Evolutionary conservation across 2,888 invertebrate genomes (phyloP).

Genomic region (Colostygia pectinataria): DNA sequence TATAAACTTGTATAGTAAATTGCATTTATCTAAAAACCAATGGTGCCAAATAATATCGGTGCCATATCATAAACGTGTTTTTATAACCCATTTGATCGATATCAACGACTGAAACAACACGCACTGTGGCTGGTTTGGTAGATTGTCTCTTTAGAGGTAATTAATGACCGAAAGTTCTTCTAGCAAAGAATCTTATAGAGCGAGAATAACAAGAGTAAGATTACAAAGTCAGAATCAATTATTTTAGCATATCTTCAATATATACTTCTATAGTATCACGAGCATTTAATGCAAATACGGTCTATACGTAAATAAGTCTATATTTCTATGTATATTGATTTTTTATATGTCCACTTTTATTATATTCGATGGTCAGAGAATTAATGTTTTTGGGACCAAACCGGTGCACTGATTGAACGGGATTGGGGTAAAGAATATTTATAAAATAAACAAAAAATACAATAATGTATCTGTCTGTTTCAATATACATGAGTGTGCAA

Average conservation of each 20-base stretch:
- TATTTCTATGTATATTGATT: slow-evolving; percentile 43
- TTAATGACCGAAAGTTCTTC: neutral
- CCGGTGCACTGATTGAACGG: slow-evolving; percentile 70
- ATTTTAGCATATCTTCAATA: slow-evolving; percentile 71
- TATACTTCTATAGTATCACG: slow-evolving; percentile 57
- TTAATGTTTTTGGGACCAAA: slow-evolving; percentile 68
- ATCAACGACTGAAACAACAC: no score
- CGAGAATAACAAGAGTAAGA: slow-evolving; percentile 38
- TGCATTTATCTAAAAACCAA: slow-evolving; percentile 20
- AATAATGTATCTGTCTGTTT: slow-evolving; percentile 57
- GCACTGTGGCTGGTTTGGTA: slow-evolving; percentile 40
- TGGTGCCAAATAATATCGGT: slow-evolving; percentile 34
- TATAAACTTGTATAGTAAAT: slow-evolving; percentile 3
- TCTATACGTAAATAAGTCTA: slow-evolving; percentile 66
- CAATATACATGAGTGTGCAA: slow-evolving; percentile 51
- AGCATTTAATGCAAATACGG: slow-evolving; percentile 72
- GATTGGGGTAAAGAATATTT: slow-evolving; percentile 59
- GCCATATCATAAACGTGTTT: slow-evolving; percentile 20
- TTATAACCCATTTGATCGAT: neutral
- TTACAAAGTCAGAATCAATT: slow-evolving; percentile 58
- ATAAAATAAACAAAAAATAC: slow-evolving; percentile 40
- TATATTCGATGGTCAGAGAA: slow-evolving; percentile 23
- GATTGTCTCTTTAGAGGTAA: slow-evolving; percentile 11
- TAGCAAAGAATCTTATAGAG: slow-evolving; percentile 30
- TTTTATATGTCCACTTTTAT: slow-evolving; percentile 26